Evolutionary conservation across 2,888 invertebrate genomes (phyloP), one percentile per base, ranked within the genome.

Genomic region (Hofmannophila pseudospretella): DNA sequence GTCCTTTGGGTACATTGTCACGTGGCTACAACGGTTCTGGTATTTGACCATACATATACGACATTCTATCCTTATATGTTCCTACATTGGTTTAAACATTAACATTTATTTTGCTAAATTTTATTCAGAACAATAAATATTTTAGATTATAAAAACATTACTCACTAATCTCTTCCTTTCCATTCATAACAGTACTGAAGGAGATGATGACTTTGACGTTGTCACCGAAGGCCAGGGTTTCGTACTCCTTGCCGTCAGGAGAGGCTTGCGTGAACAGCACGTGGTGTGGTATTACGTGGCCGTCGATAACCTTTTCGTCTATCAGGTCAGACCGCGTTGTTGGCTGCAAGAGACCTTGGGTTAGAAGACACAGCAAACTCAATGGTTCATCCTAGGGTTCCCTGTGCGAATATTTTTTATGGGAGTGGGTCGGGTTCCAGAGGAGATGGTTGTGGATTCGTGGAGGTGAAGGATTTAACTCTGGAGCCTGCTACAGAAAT

Each of bases 251-350:
- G 44, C 90, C 90, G 51, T 93, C 91, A 4, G 90, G 89, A 1
- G 95, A 94, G 9, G 96, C 94, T 48, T 93, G 90, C 0, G 96
- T 95, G 78, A 97, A 97, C 38, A 97, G 89, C 13, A 96, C 96
- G 64, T 93, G 91, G 62, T 92, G 91, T 0, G 96, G 95, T 51
- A 97, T 94, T 36, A 97, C 93, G 72, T 97, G 97, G 0, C 96
- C 96, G 67, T 96, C 95, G 44, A 97, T 92, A 38, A 96, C 95
- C 69, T 94, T 94, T 31, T 88, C 90, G 69, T 96, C 96, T 42
- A 96, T 92, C 57, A 93, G 88, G 55, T 92, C 91, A 19, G 92
- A 91, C 45, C 93, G 88, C 7, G 92, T 89, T 12, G 90, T 87
- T 42, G 91, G 91, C 93, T 93, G 62, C 10, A 68, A 69, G 26